Evolutionary conservation across 2,113 vertebrate species (phyloP).

Genomic region (Podiceps cristatus): DNA sequence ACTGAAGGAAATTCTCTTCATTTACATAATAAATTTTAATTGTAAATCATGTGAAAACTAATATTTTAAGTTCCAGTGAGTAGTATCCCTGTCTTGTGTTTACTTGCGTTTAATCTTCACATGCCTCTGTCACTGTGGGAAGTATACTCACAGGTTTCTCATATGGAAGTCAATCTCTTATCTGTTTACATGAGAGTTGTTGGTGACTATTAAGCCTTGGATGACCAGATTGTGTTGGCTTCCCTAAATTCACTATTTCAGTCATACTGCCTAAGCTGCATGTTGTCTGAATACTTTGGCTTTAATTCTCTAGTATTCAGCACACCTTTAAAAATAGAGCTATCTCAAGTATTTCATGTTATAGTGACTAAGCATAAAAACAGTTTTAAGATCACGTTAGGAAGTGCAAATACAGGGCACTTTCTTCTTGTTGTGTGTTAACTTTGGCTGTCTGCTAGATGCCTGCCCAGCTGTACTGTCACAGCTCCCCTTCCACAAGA

Average conservation of each 20-base stretch:
- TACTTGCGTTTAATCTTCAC: not conserved
- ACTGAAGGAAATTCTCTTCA: not conserved
- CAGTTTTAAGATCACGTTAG: not conserved
- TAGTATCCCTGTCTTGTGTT: not conserved
- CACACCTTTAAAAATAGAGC: not conserved
- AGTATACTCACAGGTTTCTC: not conserved
- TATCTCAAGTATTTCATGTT: not conserved
- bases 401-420: not conserved
- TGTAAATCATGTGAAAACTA: not conserved
- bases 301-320: not conserved
- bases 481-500: not conserved
- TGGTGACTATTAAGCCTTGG: not conserved
- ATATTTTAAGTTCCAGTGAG: not conserved
- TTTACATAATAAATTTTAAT: not conserved
- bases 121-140: not conserved
- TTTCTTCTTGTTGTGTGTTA: not conserved
- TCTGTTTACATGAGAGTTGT: not conserved
- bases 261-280: not conserved
- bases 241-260: not conserved
- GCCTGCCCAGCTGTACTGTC: fast-evolving
- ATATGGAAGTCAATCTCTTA: not conserved
- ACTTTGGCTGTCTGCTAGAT: no score
- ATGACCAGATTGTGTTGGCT: not conserved
- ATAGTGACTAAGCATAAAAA: not conserved
- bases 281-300: not conserved